Conservation (phyloP, 2,113 vertebrate species). For the Sapajus apella region DNA sequence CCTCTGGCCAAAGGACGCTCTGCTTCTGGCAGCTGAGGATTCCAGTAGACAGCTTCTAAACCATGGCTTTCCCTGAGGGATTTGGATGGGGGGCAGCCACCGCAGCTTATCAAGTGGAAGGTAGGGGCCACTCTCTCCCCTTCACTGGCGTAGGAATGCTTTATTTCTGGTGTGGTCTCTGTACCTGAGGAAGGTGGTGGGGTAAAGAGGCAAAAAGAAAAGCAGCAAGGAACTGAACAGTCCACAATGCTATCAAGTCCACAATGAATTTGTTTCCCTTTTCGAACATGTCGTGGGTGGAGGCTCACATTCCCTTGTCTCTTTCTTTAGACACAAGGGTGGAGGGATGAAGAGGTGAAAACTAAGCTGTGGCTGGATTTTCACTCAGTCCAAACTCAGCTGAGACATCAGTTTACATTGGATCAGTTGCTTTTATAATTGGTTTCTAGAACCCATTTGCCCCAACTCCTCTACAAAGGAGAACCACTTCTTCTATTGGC, state of each 20-base stretch:
- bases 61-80: slow-evolving; percentile 86
- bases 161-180: background rate
- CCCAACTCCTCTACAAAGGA: background rate
- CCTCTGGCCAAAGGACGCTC: background rate
- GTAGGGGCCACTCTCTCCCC: slow-evolving; percentile 71
- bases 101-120: slow-evolving; percentile 92
- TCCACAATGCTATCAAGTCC: rapidly evolving
- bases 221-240: background rate
- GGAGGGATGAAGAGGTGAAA: too few species aligned
- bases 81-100: slow-evolving; percentile 91
- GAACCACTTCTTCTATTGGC: background rate
- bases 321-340: background rate
- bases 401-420: background rate
- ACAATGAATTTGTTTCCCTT: background rate
- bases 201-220: background rate
- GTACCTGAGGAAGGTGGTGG: too few species aligned
- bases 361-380: background rate
- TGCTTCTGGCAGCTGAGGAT: background rate
- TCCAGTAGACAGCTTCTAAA: background rate
- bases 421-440: background rate
- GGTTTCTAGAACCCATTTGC: background rate
- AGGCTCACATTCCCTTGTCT: background rate
- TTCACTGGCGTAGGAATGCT: background rate
- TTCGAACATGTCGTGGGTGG: background rate
- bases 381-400: background rate